phyloP scores from a whole-genome alignment of 2,113 vertebrate genomes.

The Rousettus leschenaultii region DNA sequence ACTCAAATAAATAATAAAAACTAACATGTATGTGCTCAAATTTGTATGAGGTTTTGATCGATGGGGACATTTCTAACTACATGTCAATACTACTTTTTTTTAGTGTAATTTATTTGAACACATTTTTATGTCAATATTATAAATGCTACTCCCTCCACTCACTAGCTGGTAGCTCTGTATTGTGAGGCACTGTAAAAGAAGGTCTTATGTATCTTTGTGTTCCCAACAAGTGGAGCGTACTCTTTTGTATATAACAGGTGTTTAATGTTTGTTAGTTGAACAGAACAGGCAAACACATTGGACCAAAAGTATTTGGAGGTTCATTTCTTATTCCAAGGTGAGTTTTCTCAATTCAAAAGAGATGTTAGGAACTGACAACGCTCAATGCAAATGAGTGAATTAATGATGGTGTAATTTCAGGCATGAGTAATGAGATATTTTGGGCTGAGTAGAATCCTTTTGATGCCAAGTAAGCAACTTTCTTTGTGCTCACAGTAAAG shows the following conservation, averaged over 20 bases:
- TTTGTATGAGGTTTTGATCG: not conserved
- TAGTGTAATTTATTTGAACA: not conserved
- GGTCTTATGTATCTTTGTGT: not conserved
- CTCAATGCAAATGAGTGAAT: not conserved
- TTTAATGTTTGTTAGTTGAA: slow-evolving; percentile 18
- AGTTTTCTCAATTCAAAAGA: slow-evolving; percentile 25
- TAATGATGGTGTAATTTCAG: not conserved
- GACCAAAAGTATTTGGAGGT: not conserved
- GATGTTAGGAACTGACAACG: not conserved
- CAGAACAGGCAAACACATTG: not conserved
- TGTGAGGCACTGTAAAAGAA: not conserved
- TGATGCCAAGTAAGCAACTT: not conserved
- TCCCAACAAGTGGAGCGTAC: not conserved
- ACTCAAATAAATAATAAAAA: not conserved
- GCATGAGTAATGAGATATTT: not conserved
- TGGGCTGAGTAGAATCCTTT: not conserved
- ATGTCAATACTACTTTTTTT: not conserved
- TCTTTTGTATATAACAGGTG: not conserved
- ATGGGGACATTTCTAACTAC: not conserved
- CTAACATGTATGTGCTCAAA: not conserved
- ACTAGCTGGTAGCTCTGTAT: too few relatives aligned
- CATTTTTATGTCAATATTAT: not conserved
- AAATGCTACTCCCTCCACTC: not conserved
- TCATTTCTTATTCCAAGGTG: slow-evolving; percentile 21
- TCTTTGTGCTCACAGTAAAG: not conserved